Conservation (phyloP, 2,888 invertebrate genomes). For the Anticlea derivata region DNA sequence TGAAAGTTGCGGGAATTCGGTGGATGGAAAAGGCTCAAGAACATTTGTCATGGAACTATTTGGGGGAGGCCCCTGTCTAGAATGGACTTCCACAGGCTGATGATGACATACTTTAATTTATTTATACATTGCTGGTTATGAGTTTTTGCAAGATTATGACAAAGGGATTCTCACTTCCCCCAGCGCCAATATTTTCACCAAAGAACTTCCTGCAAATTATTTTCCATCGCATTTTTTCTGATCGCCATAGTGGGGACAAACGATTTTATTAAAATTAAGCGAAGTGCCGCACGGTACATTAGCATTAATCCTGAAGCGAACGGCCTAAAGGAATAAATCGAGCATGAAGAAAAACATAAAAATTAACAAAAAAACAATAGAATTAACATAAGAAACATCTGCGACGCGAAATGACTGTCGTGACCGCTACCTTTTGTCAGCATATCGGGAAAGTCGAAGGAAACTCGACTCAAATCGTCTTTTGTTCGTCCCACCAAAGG, state of each 20-base stretch:
- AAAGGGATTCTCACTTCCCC: not conserved
- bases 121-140: too few species aligned
- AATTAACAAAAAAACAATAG: constrained; percentile 84
- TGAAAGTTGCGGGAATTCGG: too few species aligned
- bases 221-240: constrained; percentile 26
- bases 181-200: not conserved
- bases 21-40: too few species aligned
- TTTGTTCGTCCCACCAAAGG: too few species aligned
- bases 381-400: constrained; percentile 84
- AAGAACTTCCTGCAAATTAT: constrained; percentile 14
- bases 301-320: constrained; percentile 74
- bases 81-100: too few species aligned
- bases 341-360: constrained; percentile 78
- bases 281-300: constrained; percentile 58
- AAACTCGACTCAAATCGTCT: constrained; percentile 14
- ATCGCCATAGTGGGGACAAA: constrained; percentile 36
- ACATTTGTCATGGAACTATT: too few species aligned
- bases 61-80: too few species aligned
- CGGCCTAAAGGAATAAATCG: constrained; percentile 73
- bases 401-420: constrained; percentile 66
- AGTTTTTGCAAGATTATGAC: not conserved
- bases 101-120: too few species aligned
- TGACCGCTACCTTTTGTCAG: constrained; percentile 46
- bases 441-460: constrained; percentile 13
- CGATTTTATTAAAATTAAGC: constrained; percentile 49